Base-by-base conservation (phyloP, 2,797 vertebrate genomes). In the Acestrorhynchus altus region DNA sequence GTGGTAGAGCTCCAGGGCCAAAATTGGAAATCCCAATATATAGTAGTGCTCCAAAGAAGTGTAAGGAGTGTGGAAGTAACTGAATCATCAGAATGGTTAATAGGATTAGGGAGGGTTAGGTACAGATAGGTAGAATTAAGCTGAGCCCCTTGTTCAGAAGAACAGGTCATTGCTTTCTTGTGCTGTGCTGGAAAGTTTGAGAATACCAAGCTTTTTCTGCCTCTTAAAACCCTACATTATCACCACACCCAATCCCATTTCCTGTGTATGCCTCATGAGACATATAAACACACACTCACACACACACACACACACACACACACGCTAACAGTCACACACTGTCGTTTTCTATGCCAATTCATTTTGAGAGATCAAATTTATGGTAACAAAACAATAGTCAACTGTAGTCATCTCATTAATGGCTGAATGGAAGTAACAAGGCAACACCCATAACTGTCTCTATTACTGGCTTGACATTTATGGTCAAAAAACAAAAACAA, bases 181-280 rank as follows among this genome's bases (percentile, higher is more conserved):
- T 12, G 8, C 65, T 22, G 28, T 70, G 49, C 68, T 75, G 72
- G 65, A 80, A 80, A 64, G 65, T 80, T 80, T 80, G 24, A 56
- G 59, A 81, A 77, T 83, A 76, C 79, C 31, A 52, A 81, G 59
- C 44, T 76, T 82, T 84, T 82, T 84, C 74, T 75, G 72, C 60
- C 68, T 83, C 73, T 81, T 80, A 76, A 75, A 85, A 81, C 83
- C 83, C 76, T 72, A 71, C 77, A 85, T 85, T 85, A 85, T 78
- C 76, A 83, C 83, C 81, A 80, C 83, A 81, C 83, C 81, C 83
- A 83, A 79, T 77, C 81, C 81, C 81, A 85, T 85, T 85, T 85
- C 83, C 83, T 85, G 76, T 76, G 59, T 46, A 73, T 80, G 80
- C 73, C 78, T 83, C 81, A 83, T 67, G 74, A 78, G 63, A 83